phyloP scores from a whole-genome alignment of 2,797 vertebrate genomes.

The Sebastes minor region DNA sequence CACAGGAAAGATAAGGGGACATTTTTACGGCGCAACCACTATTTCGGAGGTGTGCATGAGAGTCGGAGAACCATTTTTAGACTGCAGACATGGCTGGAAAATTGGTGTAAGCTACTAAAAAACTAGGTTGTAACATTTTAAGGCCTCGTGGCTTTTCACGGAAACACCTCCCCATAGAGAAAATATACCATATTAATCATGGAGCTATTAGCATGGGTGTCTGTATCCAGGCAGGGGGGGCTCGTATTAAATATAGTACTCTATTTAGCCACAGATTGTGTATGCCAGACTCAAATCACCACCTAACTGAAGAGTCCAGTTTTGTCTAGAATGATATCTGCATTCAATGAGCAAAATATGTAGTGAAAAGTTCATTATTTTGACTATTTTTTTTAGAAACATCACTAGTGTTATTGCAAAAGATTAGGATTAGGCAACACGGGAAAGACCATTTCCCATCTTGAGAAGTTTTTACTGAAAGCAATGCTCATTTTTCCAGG shows the following conservation, averaged over 20 bases:
- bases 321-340: background rate
- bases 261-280: background rate
- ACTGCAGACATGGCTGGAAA: slow-evolving; percentile 76
- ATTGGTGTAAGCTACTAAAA: slow-evolving; percentile 71
- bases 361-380: background rate
- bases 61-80: slow-evolving; percentile 62
- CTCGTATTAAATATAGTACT: slow-evolving; percentile 10
- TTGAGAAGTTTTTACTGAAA: background rate
- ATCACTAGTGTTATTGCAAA: background rate
- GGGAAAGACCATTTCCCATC: background rate
- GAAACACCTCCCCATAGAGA: slow-evolving; percentile 57
- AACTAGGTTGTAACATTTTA: slow-evolving; percentile 74
- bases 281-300: background rate
- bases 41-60: slow-evolving; percentile 55
- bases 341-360: background rate
- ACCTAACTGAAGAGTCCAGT: background rate
- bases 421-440: background rate
- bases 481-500: background rate
- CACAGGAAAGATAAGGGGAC: slow-evolving; percentile 81
- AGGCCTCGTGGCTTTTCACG: slow-evolving; percentile 61
- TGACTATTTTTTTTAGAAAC: background rate
- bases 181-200: slow-evolving; percentile 66
- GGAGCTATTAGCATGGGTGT: slow-evolving; percentile 47
- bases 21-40: slow-evolving; percentile 66
- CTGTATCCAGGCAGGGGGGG: slow-evolving; percentile 1